Conservation (phyloP, 2,888 invertebrate species). For the Molanna angustata region DNA sequence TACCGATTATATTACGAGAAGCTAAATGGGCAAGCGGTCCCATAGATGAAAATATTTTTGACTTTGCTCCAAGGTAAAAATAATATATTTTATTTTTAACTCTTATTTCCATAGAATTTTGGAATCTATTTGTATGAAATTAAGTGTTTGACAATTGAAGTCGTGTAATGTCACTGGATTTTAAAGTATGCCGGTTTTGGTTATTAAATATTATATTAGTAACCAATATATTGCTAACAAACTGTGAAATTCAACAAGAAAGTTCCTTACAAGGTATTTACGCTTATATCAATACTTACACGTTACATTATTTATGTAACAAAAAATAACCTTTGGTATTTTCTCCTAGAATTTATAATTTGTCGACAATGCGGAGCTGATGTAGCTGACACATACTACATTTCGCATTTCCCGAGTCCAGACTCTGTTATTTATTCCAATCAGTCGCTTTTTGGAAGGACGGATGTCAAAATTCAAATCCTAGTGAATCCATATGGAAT, state of each 20-base stretch:
- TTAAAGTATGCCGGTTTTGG: conserved; percentile 15
- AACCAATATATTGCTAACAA: conserved; percentile 12
- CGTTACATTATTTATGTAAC: not conserved
- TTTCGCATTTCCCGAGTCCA: conserved; percentile 53
- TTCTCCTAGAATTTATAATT: conserved; percentile 52
- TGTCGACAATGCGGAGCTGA: conserved; percentile 61
- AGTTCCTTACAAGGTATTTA: conserved; percentile 14
- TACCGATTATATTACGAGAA: too few relatives aligned
- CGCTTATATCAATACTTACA: not conserved
- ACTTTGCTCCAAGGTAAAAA: not conserved
- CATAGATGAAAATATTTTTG: not conserved
- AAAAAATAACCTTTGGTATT: conserved; percentile 11
- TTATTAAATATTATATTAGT: conserved; percentile 20
- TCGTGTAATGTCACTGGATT: conserved; percentile 11
- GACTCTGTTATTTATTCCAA: conserved; percentile 48
- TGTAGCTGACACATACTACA: conserved; percentile 53
- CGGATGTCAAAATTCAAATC: conserved; percentile 55
- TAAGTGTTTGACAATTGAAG: too few relatives aligned
- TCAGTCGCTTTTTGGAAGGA: conserved; percentile 53
- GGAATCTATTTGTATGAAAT: too few relatives aligned
- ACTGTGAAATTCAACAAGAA: conserved; percentile 1
- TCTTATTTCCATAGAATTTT: too few relatives aligned
- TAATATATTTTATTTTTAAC: too few relatives aligned
- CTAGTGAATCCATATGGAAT: conserved; percentile 56
- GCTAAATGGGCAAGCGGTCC: too few relatives aligned